phyloP scores from a whole-genome alignment of 2,888 invertebrate species.

The Rhamphomyia laevipes region DNA sequence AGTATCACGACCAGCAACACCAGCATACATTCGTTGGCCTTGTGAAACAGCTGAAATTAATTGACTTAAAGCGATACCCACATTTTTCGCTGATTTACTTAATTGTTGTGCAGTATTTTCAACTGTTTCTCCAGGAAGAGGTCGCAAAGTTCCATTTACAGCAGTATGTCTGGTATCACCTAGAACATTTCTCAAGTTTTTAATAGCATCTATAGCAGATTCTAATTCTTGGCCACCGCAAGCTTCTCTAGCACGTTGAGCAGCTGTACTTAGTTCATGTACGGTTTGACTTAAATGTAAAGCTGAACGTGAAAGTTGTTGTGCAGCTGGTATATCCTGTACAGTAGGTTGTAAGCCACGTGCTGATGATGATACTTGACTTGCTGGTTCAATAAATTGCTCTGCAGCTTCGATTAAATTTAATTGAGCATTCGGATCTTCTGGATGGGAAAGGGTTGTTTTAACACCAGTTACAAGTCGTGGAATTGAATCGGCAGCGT shows the following conservation, averaged over 20 bases:
- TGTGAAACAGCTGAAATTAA: slow-evolving; percentile 75
- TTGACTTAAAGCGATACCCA: slow-evolving; percentile 74
- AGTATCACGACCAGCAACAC: slow-evolving; percentile 69
- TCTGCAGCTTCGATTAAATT: slow-evolving; percentile 74
- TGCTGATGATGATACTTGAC: slow-evolving; percentile 62
- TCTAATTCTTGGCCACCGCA: slow-evolving; percentile 79
- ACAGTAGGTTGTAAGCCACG: slow-evolving; percentile 76
- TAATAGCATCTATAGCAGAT: slow-evolving; percentile 72
- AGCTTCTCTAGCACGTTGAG: slow-evolving; percentile 56
- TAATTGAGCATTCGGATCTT: slow-evolving; percentile 63
- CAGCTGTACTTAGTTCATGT: slow-evolving; percentile 44
- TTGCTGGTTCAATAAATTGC: slow-evolving; percentile 64
- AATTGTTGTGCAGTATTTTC: slow-evolving; percentile 44
- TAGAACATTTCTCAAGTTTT: slow-evolving; percentile 68
- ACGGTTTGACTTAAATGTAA: slow-evolving; percentile 35
- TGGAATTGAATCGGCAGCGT: slow-evolving; percentile 67
- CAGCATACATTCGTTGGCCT: slow-evolving; percentile 68
- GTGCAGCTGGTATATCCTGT: slow-evolving; percentile 59
- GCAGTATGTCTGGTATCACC: slow-evolving; percentile 69
- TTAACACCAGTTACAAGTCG: slow-evolving; percentile 68
- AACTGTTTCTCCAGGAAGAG: slow-evolving; percentile 72
- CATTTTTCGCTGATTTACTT: slow-evolving; percentile 50
- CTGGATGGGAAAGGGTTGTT: slow-evolving; percentile 53
- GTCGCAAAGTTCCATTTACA: slow-evolving; percentile 55
- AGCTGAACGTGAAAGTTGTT: slow-evolving; percentile 47